A percentile compares a stretch with the other conserved stretches of the same genome.
phyloP scores from a whole-genome alignment of 53 echinoderm and acorn worm genomes.

The Zoroaster sp. region DNA sequence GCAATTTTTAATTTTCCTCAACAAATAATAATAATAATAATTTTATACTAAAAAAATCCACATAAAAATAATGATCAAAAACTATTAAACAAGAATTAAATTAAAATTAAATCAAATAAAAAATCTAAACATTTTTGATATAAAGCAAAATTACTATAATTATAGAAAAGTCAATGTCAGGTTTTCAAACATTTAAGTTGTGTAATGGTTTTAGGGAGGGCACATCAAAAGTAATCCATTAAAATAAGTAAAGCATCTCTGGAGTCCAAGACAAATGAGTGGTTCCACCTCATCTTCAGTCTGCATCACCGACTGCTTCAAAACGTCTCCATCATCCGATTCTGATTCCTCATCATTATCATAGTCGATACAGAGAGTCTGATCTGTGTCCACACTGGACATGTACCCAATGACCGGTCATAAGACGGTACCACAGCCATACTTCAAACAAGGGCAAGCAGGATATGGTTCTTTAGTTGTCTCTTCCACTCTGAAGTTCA shows the following conservation, averaged over 20 bases:
- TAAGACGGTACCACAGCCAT: background rate
- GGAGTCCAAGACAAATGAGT: too few relatives aligned
- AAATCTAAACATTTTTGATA: background rate
- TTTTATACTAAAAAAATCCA: background rate
- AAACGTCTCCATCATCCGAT: background rate
- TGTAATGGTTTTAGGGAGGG: too few relatives aligned
- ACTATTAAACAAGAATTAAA: background rate
- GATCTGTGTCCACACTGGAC: background rate
- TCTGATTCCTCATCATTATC: background rate
- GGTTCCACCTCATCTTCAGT: too few relatives aligned
- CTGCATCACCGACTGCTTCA: background rate
- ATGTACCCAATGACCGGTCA: background rate
- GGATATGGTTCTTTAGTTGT: background rate
- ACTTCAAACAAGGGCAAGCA: background rate
- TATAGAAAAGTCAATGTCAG: too few relatives aligned
- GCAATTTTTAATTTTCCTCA: background rate
- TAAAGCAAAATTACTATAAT: too few relatives aligned
- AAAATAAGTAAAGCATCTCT: too few relatives aligned
- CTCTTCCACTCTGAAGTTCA: too few relatives aligned
- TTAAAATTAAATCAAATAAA: background rate
- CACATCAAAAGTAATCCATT: too few relatives aligned
- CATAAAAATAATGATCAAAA: too few relatives aligned
- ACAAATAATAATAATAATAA: background rate
- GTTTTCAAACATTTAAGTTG: too few relatives aligned
- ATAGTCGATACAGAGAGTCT: background rate